Evolutionary conservation across 2,888 invertebrate genomes (phyloP), one percentile per base, ranked within the genome.

Genomic region (Pinctada fucata): DNA sequence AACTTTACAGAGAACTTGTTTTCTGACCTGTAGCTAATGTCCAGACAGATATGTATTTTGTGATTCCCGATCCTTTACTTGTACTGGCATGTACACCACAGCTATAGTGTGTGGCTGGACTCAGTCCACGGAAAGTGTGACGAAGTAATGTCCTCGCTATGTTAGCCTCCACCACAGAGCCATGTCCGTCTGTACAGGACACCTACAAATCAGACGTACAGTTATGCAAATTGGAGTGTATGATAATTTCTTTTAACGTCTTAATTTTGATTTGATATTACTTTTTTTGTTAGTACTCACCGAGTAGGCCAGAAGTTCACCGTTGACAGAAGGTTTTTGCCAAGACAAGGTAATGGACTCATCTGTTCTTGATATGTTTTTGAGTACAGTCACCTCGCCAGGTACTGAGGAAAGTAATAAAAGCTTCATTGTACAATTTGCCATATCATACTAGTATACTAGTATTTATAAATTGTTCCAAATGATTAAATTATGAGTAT

Each of bases 31-130:
- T 79, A 66, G 97, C 95, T 75, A 94, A 92, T 0, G 97, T 97
- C 93, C 95, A 95, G 47, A 95, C 94, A 49, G 93, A 92, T 3
- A 94, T 91, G 48, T 93, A 94, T 1, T 94, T 93, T 45, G 94
- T 83, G 92, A 83, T 82, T 3, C 95, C 86, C 94, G 93, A 82
- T 91, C 94, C 92, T 95, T 95, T 90, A 51, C 85, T 86, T 3
- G 91, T 92, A 48, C 94, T 93, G 0, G 96, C 96, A 49, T 94
- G 93, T 1, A 97, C 94, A 63, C 95, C 95, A 65, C 97, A 94
- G 84, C 95, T 95, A 91, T 97, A 97, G 79, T 94, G 93, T 0
- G 96, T 96, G 1, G 96, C 96, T 0, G 97, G 96, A 8, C 79
- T 52, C 48, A 90, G 78, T 4, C 82, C 86, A n/a, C 67, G 51